Percentiles rank a stretch among this genome's conserved stretches.
Evolutionary conservation across 2,888 invertebrate species (phyloP).

Genomic region (Nomada fabriciana): DNA sequence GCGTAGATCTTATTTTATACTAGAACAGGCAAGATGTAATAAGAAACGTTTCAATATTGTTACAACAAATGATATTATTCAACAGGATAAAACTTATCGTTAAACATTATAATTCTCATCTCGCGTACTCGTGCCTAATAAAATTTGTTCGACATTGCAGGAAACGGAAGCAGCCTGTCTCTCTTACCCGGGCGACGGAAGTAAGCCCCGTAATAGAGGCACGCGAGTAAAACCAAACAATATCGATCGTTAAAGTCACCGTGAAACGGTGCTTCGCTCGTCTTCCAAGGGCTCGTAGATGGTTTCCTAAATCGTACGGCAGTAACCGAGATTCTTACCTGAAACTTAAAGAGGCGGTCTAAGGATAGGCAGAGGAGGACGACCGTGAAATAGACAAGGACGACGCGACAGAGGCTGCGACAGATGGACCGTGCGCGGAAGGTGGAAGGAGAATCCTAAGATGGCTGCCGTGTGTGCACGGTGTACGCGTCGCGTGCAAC

Average conservation of each 20-base stretch:
- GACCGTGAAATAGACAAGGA: slow-evolving; percentile 31
- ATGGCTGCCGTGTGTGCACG: slow-evolving; percentile 77
- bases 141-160: background rate
- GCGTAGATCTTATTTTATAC: too few species aligned
- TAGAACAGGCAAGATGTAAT: background rate
- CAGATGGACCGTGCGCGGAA: slow-evolving; percentile 70
- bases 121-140: background rate
- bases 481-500: slow-evolving; percentile 74
- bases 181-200: background rate
- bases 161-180: background rate
- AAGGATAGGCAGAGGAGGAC: slow-evolving; percentile 43
- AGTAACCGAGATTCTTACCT: slow-evolving; percentile 53
- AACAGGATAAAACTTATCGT: background rate
- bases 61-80: background rate
- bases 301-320: slow-evolving; percentile 52
- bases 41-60: background rate
- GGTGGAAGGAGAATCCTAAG: slow-evolving; percentile 76
- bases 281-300: slow-evolving; percentile 45
- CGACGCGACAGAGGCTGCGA: slow-evolving; percentile 69
- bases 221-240: slow-evolving; percentile 25
- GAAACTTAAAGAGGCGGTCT: slow-evolving; percentile 53
- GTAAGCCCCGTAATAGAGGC: slow-evolving; percentile 26
- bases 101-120: background rate
- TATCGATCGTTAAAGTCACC: slow-evolving; percentile 56
- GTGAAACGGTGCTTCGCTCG: slow-evolving; percentile 25